Evolutionary conservation across 2,888 invertebrate species (phyloP).

Genomic region (Tortricodes alternella): DNA sequence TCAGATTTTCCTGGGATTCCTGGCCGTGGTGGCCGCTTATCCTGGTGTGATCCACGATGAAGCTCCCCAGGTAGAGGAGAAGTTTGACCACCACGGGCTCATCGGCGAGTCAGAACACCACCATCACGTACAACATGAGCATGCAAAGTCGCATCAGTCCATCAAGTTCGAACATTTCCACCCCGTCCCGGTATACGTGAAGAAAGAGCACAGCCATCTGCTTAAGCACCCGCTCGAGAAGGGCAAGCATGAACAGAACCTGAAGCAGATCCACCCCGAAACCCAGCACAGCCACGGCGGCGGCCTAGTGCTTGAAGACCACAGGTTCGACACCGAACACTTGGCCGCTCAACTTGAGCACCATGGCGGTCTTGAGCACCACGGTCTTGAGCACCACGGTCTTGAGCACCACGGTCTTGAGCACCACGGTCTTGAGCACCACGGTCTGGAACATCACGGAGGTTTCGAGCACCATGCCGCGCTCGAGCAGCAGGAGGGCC

Average conservation of each 20-base stretch:
- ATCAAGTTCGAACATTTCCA: conserved; percentile 88
- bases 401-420: conserved; percentile 48
- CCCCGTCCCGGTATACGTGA: conserved; percentile 86
- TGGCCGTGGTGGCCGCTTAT: conserved; percentile 71
- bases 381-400: conserved; percentile 47
- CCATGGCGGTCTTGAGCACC: conserved; percentile 47
- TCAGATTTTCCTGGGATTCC: conserved; percentile 77
- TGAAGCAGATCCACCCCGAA: conserved; percentile 84
- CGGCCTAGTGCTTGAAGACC: conserved; percentile 84
- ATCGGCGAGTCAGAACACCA: conserved; percentile 81
- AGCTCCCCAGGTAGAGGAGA: conserved; percentile 63
- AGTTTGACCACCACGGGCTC: conserved; percentile 64
- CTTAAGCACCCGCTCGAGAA: conserved; percentile 85
- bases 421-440: conserved; percentile 50
- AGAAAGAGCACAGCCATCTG: conserved; percentile 86
- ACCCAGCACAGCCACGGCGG: conserved; percentile 82
- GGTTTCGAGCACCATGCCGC: conserved; percentile 48
- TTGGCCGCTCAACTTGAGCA: conserved; percentile 48
- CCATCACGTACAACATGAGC: conserved; percentile 84
- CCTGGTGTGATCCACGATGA: conserved; percentile 75
- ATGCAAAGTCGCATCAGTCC: conserved; percentile 87
- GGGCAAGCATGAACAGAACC: conserved; percentile 83
- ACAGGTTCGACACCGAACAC: conserved; percentile 73
- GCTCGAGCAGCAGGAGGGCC: conserved; percentile 41
- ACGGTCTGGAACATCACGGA: conserved; percentile 52